Base-by-base conservation (phyloP, 2,797 vertebrate species). In the Thalassophryne amazonica region DNA sequence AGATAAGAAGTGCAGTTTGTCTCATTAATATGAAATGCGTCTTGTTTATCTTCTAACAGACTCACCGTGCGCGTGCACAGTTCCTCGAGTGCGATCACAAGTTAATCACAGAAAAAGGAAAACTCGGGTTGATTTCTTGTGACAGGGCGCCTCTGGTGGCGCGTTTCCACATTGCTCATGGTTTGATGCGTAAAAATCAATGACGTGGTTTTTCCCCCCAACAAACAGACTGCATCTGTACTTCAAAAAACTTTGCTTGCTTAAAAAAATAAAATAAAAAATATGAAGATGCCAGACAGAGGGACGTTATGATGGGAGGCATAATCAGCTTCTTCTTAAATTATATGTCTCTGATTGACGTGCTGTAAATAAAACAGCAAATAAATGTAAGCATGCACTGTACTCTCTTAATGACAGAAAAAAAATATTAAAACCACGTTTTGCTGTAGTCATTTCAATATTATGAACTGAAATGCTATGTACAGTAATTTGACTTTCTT, bases 101-200 rank as follows among this genome's bases (percentile, higher is more conserved):
- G n/a, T n/a, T n/a, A n/a, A n/a, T n/a, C n/a, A n/a, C n/a, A n/a
- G n/a, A n/a, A n/a, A n/a, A n/a, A n/a, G 25, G 46, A 5, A 62
- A 66, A 73, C 64, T 56, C 55, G 23, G 47, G 25, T 9, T 75
- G 58, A 89, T 88, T 86, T 75, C 73, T 81, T 69, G 77, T 84
- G 78, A 71, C 73, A 56, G 63, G 67, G 82, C 85, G 86, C 89
- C 88, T 69, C 89, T 83, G 52, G 80, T 82, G 89, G 85, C 57
- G 70, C 30, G 39, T 69, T 71, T 48, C 42, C 53, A 69, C 53
- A 80, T 21, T 69, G 69, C 80, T 46, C 49, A 60, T 48, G 59
- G 46, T 77, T 66, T 69, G 68, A 76, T 47, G 52, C 60, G 56
- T 21, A 64, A 69, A n/a, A 55, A 60, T 45, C 66, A 54, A 46